These are phyloP conservation scores for Pagetopsis macropterus DNA, from an alignment of 2,797 vertebrate genomes.

Conservation along the genomic window DNA sequence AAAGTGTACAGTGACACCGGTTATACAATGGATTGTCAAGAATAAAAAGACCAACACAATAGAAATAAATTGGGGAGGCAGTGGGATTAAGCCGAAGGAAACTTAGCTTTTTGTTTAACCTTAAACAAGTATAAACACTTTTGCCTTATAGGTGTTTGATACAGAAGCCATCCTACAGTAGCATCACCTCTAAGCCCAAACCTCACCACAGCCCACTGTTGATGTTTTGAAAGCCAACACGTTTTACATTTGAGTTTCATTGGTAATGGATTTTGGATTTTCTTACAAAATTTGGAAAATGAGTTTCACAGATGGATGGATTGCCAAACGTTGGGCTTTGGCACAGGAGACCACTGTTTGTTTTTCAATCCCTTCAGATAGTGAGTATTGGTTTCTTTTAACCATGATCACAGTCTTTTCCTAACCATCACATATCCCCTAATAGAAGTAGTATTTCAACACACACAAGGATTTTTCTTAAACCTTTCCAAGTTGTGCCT, in stretches of 20 bases:
- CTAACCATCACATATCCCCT: too few species aligned
- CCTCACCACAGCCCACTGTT: not conserved
- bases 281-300: not conserved
- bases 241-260: not conserved
- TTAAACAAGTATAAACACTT: not conserved
- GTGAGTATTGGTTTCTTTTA: too few species aligned
- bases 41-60: not conserved
- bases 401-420: too few species aligned
- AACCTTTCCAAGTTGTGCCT: not conserved
- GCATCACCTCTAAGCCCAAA: not conserved
- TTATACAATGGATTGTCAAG: not conserved
- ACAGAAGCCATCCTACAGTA: not conserved
- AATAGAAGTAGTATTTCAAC: not conserved
- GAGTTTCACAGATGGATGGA: too few species aligned
- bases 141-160: not conserved
- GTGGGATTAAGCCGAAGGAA: not conserved
- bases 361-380: too few species aligned
- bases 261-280: not conserved
- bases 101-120: too few species aligned
- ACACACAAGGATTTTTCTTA: not conserved
- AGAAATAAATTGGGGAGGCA: not conserved
- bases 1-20: too few species aligned
- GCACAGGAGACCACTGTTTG: too few species aligned
- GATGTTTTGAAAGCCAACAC: not conserved
- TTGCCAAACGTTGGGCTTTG: too few species aligned